Evolutionary conservation across 2,113 vertebrate species (phyloP).

Genomic region (Saguinus midas): DNA sequence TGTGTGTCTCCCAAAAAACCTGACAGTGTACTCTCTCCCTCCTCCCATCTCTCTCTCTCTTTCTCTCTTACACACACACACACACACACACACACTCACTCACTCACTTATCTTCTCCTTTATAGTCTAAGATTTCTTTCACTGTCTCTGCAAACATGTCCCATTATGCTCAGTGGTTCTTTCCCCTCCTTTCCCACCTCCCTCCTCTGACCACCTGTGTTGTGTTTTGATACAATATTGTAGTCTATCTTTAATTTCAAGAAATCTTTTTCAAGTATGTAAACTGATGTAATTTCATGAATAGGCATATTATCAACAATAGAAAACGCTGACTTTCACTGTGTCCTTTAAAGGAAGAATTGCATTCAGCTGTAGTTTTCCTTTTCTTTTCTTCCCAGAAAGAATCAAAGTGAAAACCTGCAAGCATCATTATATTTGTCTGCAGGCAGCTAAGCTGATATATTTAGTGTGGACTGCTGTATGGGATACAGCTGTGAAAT

Average conservation of each 20-base stretch:
- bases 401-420: conserved; percentile 59
- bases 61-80: rapidly evolving
- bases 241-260: conserved; percentile 34
- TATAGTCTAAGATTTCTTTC: neutral
- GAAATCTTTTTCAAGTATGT: conserved; percentile 38
- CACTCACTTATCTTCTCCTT: neutral
- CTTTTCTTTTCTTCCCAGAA: conserved; percentile 35
- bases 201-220: neutral
- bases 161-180: neutral
- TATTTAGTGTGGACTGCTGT: conserved; percentile 45
- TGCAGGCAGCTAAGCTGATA: conserved; percentile 59
- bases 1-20: neutral
- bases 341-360: neutral
- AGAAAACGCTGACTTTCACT: conserved; percentile 63
- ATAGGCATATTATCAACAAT: neutral
- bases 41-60: no score
- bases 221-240: neutral
- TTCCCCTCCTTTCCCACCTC: neutral
- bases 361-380: conserved; percentile 48
- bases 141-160: neutral
- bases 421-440: conserved; percentile 60
- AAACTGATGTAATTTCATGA: conserved; percentile 30
- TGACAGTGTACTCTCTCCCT: neutral
- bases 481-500: conserved; percentile 66
- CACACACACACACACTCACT: rapidly evolving